A percentile compares a stretch with the other conserved stretches of the same genome.
Conservation (phyloP, 2,113 vertebrate genomes). For the Corythornis vintsioides region DNA sequence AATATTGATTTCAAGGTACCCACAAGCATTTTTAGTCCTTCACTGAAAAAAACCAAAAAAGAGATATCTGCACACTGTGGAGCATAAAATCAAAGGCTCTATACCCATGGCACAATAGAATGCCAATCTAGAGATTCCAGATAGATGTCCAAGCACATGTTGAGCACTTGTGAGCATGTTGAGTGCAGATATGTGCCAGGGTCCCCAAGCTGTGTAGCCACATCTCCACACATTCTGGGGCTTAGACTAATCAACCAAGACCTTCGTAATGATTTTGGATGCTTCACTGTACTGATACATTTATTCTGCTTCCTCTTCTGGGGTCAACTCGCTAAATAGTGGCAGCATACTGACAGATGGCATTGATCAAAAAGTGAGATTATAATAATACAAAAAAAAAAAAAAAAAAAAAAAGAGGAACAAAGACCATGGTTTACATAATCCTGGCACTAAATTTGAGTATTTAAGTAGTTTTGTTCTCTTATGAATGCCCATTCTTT, state of each 20-base stretch:
- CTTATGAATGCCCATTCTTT: neutral
- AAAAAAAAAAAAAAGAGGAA: neutral
- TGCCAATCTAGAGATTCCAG: neutral
- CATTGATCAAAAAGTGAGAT: neutral
- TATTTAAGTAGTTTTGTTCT: neutral
- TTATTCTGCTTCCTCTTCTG: neutral
- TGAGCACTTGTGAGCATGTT: neutral
- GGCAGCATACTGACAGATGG: neutral
- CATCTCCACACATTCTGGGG: neutral
- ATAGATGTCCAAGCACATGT: neutral
- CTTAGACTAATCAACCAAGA: neutral
- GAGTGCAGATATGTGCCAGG: neutral
- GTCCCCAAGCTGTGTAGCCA: neutral
- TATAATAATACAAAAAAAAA: neutral
- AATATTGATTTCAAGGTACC: conserved; percentile 63
- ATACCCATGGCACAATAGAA: neutral
- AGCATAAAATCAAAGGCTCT: conserved; percentile 10
- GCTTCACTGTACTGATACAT: neutral
- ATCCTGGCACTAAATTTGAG: neutral
- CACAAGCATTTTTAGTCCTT: conserved; percentile 38
- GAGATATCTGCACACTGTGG: neutral
- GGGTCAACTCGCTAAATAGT: neutral
- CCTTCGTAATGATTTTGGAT: neutral
- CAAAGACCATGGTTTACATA: neutral
- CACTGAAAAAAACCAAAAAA: conserved; percentile 3